Evolutionary conservation across 1,140 invertebrate species (phyloP).

Genomic region (Drosophila arawakana): DNA sequence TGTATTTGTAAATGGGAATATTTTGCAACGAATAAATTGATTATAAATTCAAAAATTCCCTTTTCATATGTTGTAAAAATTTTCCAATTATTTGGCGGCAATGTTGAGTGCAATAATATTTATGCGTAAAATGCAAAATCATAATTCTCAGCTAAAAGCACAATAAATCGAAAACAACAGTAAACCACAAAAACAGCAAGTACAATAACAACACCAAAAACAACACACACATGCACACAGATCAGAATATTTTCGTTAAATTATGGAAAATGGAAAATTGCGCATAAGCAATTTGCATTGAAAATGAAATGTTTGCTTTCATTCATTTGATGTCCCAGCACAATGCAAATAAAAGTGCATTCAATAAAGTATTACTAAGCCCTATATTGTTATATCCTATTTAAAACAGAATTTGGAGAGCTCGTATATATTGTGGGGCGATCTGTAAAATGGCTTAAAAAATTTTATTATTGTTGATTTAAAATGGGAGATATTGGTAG

Average conservation of each 20-base stretch:
- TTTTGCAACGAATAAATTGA: conserved; percentile 27
- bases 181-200: neutral
- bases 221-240: neutral
- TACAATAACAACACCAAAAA: neutral
- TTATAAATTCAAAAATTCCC: conserved; percentile 33
- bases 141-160: conserved; percentile 41
- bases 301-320: conserved; percentile 38
- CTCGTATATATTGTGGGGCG: neutral
- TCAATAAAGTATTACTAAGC: conserved; percentile 20
- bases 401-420: neutral
- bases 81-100: conserved; percentile 52
- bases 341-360: conserved; percentile 28
- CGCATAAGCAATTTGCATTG: conserved; percentile 50
- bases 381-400: neutral
- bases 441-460: neutral
- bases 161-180: conserved; percentile 41
- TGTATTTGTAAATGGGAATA: conserved; percentile 28
- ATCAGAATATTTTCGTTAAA: conserved; percentile 48
- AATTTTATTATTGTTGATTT: too few species aligned
- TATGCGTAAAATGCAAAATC: conserved; percentile 64
- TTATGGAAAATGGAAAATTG: conserved; percentile 67
- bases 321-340: conserved; percentile 11
- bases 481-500: too few species aligned
- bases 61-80: conserved; percentile 29
- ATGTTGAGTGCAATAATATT: conserved; percentile 51